Evolutionary conservation across 2,888 invertebrate genomes (phyloP).

Genomic region (Notocelia uddmanniana): DNA sequence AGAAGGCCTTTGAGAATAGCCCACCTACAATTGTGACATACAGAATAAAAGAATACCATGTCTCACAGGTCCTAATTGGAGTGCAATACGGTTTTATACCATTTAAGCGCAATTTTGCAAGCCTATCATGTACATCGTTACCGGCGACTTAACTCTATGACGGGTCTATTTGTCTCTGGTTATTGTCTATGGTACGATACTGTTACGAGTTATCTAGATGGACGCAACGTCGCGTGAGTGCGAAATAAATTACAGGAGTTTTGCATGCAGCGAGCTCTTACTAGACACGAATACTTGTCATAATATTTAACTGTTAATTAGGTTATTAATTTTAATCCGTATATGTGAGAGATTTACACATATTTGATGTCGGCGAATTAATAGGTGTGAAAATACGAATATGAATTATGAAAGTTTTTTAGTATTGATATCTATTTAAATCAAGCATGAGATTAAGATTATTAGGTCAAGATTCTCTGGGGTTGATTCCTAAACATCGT

Average conservation of each 20-base stretch:
- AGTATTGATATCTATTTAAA: too few species aligned
- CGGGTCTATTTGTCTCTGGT: slow-evolving; percentile 43
- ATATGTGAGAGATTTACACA: not conserved
- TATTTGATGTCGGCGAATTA: not conserved
- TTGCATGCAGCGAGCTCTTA: not conserved
- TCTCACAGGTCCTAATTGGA: slow-evolving; percentile 44
- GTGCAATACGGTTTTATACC: slow-evolving; percentile 41
- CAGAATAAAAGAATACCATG: slow-evolving; percentile 44
- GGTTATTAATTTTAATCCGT: not conserved
- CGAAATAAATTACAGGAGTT: not conserved
- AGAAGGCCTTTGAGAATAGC: slow-evolving; percentile 22
- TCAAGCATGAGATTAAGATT: too few species aligned
- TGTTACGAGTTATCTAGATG: slow-evolving; percentile 42
- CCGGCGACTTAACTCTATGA: slow-evolving; percentile 35
- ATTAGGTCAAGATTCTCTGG: too few species aligned
- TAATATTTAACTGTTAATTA: slow-evolving; percentile 6
- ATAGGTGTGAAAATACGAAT: not conserved
- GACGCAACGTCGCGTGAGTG: slow-evolving; percentile 4
- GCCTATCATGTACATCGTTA: slow-evolving; percentile 40
- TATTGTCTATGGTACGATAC: slow-evolving; percentile 38
- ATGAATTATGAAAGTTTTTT: not conserved
- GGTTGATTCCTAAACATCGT: too few species aligned
- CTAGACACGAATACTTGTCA: not conserved
- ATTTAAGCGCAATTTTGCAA: slow-evolving; percentile 43
- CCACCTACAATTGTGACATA: slow-evolving; percentile 34